Evolutionary conservation across 2,888 invertebrate genomes (phyloP), one percentile per base, ranked within the genome.

Genomic region (Enoplolaimus lenunculus): DNA sequence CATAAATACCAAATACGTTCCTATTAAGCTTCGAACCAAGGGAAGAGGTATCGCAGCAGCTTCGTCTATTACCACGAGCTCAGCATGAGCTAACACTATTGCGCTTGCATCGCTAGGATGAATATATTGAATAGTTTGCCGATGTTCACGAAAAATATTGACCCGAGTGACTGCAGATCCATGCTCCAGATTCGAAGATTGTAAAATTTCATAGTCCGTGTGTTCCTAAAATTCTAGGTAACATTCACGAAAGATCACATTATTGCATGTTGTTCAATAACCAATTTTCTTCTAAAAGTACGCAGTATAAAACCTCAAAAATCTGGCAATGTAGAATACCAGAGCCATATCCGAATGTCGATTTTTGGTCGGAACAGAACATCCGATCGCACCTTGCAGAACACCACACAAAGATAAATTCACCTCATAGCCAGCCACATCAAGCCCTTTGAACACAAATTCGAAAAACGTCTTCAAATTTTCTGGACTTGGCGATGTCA

Each of bases 31-130:
- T 75, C 91, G 90, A 0, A 99, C 94, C 76, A 90, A 87, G 0
- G 91, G 90, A 71, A 98, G 84, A 0, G 98, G 98, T 75, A 99
- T 98, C 3, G 98, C 98, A 0, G 98, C 98, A 1, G 98, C 98
- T 82, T 99, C 98, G 82, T 99, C 98, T 71, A 98, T 94, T 0
- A 98, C 87, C 35, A 98, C 85, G 60, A 99, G 82, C 82, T 98
- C 97, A 0, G 95, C 94, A 74, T 94, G 93, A 7, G 90, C 88
- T 35, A 98, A 84, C n/a, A n/a, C n/a, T n/a, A n/a, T n/a, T 73
- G 91, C 87, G 71, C 89, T 87, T 66, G 89, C 88, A 82, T 97
- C 94, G 60, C 88, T 88, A 0, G 98, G 95, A 73, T 91, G 89
- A 79, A 98, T 93, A 82, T 98, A 98, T 88, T 95, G 82, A 60